Conservation (phyloP, 2,113 vertebrate genomes). For the Bufo bufo region DNA sequence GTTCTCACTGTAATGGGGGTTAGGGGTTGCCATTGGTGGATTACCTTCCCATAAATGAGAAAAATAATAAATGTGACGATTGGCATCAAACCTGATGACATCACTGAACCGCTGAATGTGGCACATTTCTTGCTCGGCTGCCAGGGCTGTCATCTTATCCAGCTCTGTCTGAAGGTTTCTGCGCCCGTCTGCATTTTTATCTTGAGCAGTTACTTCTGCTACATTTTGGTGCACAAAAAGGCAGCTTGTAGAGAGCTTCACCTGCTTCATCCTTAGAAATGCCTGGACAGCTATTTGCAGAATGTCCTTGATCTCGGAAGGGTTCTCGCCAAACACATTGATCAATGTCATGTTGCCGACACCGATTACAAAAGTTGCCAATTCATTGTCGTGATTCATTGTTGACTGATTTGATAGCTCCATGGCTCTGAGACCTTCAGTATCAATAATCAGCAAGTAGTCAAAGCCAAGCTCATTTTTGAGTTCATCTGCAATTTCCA, state of each 20-base stretch:
- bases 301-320: constrained; percentile 72
- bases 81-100: constrained; percentile 66
- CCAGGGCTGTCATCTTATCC: constrained; percentile 65
- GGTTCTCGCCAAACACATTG: constrained; percentile 72
- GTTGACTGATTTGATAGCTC: constrained; percentile 63
- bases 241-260: constrained; percentile 67
- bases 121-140: constrained; percentile 65
- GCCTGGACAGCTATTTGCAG: constrained; percentile 69
- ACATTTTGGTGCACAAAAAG: constrained; percentile 75
- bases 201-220: constrained; percentile 64
- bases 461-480: constrained; percentile 61
- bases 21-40: constrained; percentile 71
- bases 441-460: constrained; percentile 72
- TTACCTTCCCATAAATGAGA: constrained; percentile 70
- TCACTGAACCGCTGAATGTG: constrained; percentile 63
- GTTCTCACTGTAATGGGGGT: constrained; percentile 69
- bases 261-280: constrained; percentile 73
- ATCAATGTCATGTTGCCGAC: constrained; percentile 72
- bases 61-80: constrained; percentile 70
- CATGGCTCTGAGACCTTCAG: constrained; percentile 68
- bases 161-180: constrained; percentile 65
- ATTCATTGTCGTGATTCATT: constrained; percentile 68
- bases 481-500: constrained; percentile 60
- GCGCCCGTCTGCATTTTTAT: constrained; percentile 68
- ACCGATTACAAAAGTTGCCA: constrained; percentile 74